Percentiles rank a stretch among this genome's conserved stretches.
Evolutionary conservation across 2,888 invertebrate species (phyloP).

Genomic region (Psylliodes chrysocephalus): DNA sequence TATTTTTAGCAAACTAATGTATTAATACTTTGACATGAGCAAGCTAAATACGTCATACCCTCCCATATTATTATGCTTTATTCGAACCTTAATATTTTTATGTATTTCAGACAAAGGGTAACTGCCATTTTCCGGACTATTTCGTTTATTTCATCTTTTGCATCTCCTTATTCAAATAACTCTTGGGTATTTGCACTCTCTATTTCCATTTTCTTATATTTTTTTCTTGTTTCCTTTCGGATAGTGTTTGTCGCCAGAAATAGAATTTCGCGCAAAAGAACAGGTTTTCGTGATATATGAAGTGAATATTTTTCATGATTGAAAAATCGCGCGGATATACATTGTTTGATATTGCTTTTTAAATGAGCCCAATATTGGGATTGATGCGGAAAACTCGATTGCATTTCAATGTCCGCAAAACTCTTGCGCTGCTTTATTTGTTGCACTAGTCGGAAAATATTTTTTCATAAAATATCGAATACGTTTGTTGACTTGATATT

Average conservation of each 20-base stretch:
- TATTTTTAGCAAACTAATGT: too few species aligned
- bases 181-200: constrained; percentile 35
- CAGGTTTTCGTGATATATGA: constrained; percentile 37
- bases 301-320: constrained; percentile 36
- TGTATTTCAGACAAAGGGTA: neutral
- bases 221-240: constrained; percentile 22
- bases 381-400: constrained; percentile 27
- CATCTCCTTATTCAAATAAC: constrained; percentile 37
- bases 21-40: too few species aligned
- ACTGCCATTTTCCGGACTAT: constrained; percentile 18
- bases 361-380: constrained; percentile 27
- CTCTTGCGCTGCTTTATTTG: neutral
- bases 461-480: too few species aligned
- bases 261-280: constrained; percentile 29
- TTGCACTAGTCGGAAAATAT: too few species aligned
- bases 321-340: constrained; percentile 32
- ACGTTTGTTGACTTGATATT: too few species aligned
- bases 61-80: too few species aligned
- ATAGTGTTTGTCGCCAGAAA: constrained; percentile 27
- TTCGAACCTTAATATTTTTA: neutral
- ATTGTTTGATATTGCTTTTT: constrained; percentile 38
- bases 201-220: constrained; percentile 26
- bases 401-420: constrained; percentile 26
- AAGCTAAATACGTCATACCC: too few species aligned
- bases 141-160: constrained; percentile 24